Evolutionary conservation across 2,888 invertebrate species (phyloP).

Genomic region (Pterostichus madidus): DNA sequence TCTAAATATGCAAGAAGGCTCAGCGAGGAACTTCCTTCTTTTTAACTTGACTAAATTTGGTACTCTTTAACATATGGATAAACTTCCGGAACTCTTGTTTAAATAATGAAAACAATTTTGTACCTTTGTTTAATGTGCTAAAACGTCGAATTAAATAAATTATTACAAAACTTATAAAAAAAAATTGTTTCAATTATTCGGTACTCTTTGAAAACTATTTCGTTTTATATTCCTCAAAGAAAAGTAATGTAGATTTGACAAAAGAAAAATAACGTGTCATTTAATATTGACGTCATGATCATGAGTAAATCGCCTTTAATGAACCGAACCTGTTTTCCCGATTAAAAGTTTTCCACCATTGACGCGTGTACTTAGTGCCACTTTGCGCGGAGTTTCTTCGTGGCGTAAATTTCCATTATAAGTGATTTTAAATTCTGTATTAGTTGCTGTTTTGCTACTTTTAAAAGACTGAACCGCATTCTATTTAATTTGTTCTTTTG

Average conservation of each 20-base stretch:
- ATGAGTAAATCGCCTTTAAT: constrained; percentile 28
- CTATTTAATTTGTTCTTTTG: constrained; percentile 22
- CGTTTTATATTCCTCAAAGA: neutral
- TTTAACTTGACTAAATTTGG: too few species aligned
- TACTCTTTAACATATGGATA: too few species aligned
- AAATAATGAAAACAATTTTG: too few species aligned
- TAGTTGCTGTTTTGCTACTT: constrained; percentile 53
- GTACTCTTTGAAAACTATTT: too few species aligned
- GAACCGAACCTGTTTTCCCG: constrained; percentile 32
- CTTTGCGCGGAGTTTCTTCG: constrained; percentile 14
- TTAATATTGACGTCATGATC: constrained; percentile 29
- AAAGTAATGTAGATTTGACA: neutral
- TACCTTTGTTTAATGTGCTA: too few species aligned
- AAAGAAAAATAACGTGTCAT: constrained; percentile 33
- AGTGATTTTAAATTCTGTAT: constrained; percentile 48
- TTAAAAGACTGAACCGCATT: constrained; percentile 22
- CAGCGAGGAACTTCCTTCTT: too few species aligned
- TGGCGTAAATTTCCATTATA: constrained; percentile 51
- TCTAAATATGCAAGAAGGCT: too few species aligned
- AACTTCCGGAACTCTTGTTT: too few species aligned
- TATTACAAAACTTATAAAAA: too few species aligned
- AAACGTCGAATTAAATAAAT: too few species aligned
- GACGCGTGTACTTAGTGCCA: constrained; percentile 35
- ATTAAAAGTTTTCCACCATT: constrained; percentile 51
- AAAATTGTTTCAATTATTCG: too few species aligned